Evolutionary conservation across 2,888 invertebrate genomes (phyloP).

Genomic region (Noctua comes): DNA sequence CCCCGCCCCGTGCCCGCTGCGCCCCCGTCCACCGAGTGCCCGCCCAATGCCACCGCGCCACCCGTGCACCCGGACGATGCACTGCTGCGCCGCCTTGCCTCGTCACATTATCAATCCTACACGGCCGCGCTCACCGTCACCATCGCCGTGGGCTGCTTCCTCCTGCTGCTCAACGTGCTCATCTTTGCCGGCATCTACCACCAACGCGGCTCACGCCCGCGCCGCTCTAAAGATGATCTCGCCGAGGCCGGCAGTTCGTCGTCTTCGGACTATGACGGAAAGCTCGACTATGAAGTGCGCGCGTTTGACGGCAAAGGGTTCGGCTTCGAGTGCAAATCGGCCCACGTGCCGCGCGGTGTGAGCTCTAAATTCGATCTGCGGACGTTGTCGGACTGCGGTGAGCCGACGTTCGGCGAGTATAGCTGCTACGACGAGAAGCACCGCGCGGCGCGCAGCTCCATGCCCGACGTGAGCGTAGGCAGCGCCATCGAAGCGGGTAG

Average conservation of each 20-base stretch:
- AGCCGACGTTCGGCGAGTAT: slow-evolving; percentile 91
- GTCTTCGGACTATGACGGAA: slow-evolving; percentile 91
- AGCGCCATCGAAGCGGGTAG: slow-evolving; percentile 91
- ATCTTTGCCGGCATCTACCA: slow-evolving; percentile 97
- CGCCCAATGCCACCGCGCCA: slow-evolving; percentile 90
- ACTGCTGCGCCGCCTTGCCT: slow-evolving; percentile 93
- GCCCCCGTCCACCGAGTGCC: slow-evolving; percentile 93
- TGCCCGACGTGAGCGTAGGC: slow-evolving; percentile 91
- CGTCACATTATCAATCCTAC: slow-evolving; percentile 96
- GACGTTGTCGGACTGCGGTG: slow-evolving; percentile 89
- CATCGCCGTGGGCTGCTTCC: slow-evolving; percentile 95
- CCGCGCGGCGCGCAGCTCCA: slow-evolving; percentile 89
- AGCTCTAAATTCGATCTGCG: slow-evolving; percentile 88
- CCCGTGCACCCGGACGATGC: slow-evolving; percentile 91
- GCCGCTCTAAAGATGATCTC: slow-evolving; percentile 94
- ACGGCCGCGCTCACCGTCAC: slow-evolving; percentile 97
- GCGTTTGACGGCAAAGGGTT: slow-evolving; percentile 90
- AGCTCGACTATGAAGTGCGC: slow-evolving; percentile 88
- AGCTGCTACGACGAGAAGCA: slow-evolving; percentile 92
- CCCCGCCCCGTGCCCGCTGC: slow-evolving; percentile 83
- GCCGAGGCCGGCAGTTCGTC: slow-evolving; percentile 93
- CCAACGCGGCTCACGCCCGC: slow-evolving; percentile 93
- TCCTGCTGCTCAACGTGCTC: slow-evolving; percentile 94
- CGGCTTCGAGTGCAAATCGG: slow-evolving; percentile 90
- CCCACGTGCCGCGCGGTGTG: slow-evolving; percentile 87